Conservation (phyloP, 2,888 invertebrate genomes). For the Lacanobia wlatinum region DNA sequence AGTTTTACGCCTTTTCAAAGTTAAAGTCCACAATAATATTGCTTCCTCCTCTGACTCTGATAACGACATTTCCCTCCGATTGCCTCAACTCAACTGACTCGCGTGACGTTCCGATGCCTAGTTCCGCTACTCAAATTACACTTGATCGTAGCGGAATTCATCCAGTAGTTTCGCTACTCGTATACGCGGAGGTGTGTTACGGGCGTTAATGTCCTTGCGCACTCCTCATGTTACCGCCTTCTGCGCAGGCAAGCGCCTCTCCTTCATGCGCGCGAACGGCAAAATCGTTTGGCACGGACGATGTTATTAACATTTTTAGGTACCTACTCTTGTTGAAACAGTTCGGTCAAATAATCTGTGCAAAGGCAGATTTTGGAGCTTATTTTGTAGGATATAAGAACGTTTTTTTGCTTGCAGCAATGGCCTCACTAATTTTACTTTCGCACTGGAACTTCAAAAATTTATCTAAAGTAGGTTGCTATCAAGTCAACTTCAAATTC, state of each 20-base stretch:
- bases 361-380: not conserved
- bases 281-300: not conserved
- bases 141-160: too few species aligned
- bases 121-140: too few species aligned
- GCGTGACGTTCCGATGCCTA: too few species aligned
- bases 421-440: too few species aligned
- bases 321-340: not conserved
- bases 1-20: too few species aligned
- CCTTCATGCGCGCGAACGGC: not conserved
- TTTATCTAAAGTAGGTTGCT: not conserved
- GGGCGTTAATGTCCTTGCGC: constrained; percentile 15
- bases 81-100: too few species aligned
- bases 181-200: too few species aligned
- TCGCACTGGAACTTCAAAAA: not conserved
- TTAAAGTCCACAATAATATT: too few species aligned
- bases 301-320: constrained; percentile 4
- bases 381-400: not conserved
- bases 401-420: not conserved
- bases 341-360: not conserved
- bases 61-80: too few species aligned
- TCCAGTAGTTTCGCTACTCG: too few species aligned
- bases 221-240: not conserved
- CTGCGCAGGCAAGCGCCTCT: constrained; percentile 15
- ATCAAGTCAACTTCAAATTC: not conserved
- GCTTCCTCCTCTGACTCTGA: too few species aligned